A percentile compares a stretch with the other conserved stretches of the same genome.
These are phyloP conservation scores for Arremon aurantiirostris DNA, from an alignment of 2,797 vertebrate species.

Conservation along the genomic window DNA sequence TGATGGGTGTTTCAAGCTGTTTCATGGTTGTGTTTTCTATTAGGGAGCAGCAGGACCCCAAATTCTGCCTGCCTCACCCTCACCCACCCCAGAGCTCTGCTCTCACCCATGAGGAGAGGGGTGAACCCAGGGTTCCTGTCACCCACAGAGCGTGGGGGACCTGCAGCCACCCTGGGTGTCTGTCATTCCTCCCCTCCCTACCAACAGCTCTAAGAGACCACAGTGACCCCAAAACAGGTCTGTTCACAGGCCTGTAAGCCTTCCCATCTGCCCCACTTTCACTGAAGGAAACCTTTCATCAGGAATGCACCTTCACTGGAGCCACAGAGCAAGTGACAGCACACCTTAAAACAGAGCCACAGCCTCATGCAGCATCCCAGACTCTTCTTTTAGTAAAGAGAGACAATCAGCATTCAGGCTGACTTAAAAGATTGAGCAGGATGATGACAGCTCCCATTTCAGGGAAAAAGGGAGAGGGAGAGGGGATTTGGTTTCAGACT, in stretches of 20 bases:
- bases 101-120: neutral
- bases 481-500: slow-evolving; percentile 59
- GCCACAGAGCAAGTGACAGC: neutral
- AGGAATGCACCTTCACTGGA: neutral
- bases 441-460: slow-evolving; percentile 63
- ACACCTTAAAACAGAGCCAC: slow-evolving; percentile 5
- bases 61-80: neutral
- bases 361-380: neutral
- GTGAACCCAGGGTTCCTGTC: neutral
- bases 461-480: slow-evolving; percentile 16
- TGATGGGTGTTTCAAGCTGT: neutral
- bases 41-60: neutral
- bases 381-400: neutral
- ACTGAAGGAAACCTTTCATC: neutral
- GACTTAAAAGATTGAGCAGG: slow-evolving; percentile 61
- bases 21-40: neutral
- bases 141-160: accelerated
- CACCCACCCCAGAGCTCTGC: accelerated
- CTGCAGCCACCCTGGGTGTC: accelerated
- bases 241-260: neutral
- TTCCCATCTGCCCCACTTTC: neutral
- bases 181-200: accelerated
- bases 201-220: neutral
- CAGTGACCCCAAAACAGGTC: neutral
- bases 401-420: slow-evolving; percentile 8